Base-by-base conservation (phyloP, 2,113 vertebrate species). In the Ptilonorhynchus violaceus region DNA sequence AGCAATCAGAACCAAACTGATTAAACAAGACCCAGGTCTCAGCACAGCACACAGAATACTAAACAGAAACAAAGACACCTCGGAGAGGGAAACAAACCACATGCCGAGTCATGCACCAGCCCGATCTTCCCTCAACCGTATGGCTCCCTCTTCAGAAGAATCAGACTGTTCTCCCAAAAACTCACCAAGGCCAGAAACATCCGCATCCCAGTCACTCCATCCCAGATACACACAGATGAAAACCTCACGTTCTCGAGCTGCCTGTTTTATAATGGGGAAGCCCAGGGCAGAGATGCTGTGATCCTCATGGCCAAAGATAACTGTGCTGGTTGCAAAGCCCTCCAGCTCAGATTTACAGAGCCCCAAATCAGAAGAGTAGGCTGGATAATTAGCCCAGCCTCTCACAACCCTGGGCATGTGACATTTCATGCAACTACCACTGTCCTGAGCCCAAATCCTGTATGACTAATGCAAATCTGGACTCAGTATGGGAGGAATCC, bases 1-100 rank as follows among this genome's bases (percentile, higher is more conserved):
- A 97, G 96, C 96, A 98, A 98, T 98, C 97, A 97, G 96, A 97
- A 98, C 95, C 96, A 96, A 95, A 96, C 89, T 97, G 98, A 98
- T 98, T 98, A 97, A 97, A 98, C 97, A 97, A 97, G 96, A 96
- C 97, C 92, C 85, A 73, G 84, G 96, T 89, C 97, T 96, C 96
- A 82, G 91, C 78, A 81, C 68, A 19, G 87, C 49, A 42, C 3
- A 1, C 70, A 44, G 97, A 97, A 98, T 97, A 91, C 94, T 96
- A 96, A 98, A 81, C 85, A 97, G 97, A 91, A 97, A 89, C 75
- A 94, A 89, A 94, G 94, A 92, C 37, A 89, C 86, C 90, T 96
- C 15, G 0, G 93, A 96, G 94, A 95, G 60, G 42, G 60, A 88
- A 92, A 93, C 86, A 89, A 95, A 85, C 88, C 24, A 60, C 11